Evolutionary conservation across 2,113 vertebrate species (phyloP), one percentile per base, ranked within the genome.

Genomic region (Upupa epops): DNA sequence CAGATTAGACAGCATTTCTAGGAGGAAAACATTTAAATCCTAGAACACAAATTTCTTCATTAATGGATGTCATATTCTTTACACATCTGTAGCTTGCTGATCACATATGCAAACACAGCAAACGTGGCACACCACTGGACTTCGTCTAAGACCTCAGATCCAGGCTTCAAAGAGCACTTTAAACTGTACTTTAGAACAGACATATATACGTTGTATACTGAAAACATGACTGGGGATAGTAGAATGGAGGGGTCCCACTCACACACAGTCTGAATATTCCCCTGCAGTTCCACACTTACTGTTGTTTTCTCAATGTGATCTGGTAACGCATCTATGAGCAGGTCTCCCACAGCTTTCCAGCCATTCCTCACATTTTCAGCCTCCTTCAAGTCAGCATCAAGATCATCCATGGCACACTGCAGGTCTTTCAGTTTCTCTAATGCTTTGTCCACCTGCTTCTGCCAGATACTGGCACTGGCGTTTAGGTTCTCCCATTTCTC

Each of bases 401-500:
- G 98, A 86, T 98, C 98, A 90, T 99, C 99, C 98, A 99, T 99
- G 61, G 98, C 98, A 91, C 98, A 98, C 96, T 99, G 99, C 34
- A 99, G 97, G 78, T 99, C 99, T 90, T 98, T 98, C 65, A 99
- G 97, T 64, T 98, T 98, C 96, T 99, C 98, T 85, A 99, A 54
- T 0, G 98, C 98, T 77, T 96, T 97, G 90, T 99, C 99, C 78
- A 99, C 98, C 97, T 99, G 99, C 93, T 98, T 98, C 79, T 99
- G 98, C 99, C 99, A 99, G 86, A 97, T 97, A 14, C 78, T 97
- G 16, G 98, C 97, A 28, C 98, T 98, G 11, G 97, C 97, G 55
- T 98, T 98, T 19, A 99, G 97, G 49, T 97, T 98, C 81, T 99
- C 98, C 99, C 99, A 99, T 42, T 98, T 98, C 93, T 99, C 99